Conservation (phyloP, 1,140 invertebrate species). For the Sycophila sp. region DNA sequence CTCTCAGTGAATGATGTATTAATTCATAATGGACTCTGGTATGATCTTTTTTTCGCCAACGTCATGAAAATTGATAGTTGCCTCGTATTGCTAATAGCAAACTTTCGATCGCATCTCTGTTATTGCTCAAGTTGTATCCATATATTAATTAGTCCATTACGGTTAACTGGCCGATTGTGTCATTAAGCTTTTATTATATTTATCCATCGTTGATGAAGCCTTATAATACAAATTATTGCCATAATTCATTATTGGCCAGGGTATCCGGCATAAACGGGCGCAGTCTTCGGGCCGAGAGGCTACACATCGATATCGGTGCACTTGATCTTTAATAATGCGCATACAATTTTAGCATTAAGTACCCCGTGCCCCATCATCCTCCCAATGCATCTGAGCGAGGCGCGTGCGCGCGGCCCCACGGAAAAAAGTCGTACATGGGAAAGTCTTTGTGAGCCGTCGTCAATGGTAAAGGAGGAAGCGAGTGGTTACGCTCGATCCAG, state of each 20-base stretch:
- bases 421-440: slow-evolving; percentile 22
- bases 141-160: too few relatives aligned
- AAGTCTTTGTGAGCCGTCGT: slow-evolving; percentile 19
- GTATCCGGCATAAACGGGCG: not conserved
- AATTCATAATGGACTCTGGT: too few relatives aligned
- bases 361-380: not conserved
- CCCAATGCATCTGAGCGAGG: not conserved
- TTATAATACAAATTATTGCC: not conserved
- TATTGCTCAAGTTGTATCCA: too few relatives aligned
- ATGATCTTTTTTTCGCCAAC: too few relatives aligned
- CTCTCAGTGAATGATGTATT: too few relatives aligned
- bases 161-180: too few relatives aligned
- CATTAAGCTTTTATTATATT: too few relatives aligned
- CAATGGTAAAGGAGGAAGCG: slow-evolving; percentile 17
- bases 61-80: too few relatives aligned
- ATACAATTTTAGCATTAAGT: not conserved
- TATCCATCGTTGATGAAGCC: too few relatives aligned
- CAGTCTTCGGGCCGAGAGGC: not conserved
- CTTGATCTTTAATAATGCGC: slow-evolving; percentile 21
- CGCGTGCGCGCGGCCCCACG: too few relatives aligned
- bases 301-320: not conserved
- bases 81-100: too few relatives aligned
- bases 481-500: slow-evolving; percentile 24
- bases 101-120: too few relatives aligned
- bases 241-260: not conserved